Evolutionary conservation across 2,888 invertebrate species (phyloP).

Genomic region (Oxyteleia sp.): DNA sequence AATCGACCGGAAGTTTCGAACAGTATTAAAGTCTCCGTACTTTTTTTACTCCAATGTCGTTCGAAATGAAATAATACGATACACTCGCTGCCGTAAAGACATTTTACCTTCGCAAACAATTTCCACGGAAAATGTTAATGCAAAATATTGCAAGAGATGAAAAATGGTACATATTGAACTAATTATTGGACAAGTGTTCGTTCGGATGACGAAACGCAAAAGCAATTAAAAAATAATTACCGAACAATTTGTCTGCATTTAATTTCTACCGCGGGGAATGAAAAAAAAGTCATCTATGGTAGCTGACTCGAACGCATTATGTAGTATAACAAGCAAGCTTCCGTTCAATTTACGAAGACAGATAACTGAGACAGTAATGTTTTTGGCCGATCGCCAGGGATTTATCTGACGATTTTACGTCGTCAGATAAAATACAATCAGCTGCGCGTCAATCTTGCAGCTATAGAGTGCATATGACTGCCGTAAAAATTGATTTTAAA

Average conservation of each 20-base stretch:
- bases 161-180: no score
- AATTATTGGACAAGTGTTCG: no score
- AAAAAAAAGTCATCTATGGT: slow-evolving; percentile 12
- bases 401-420: slow-evolving; percentile 62
- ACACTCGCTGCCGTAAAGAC: not conserved
- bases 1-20: no score
- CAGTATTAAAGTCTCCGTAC: no score
- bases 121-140: slow-evolving; percentile 27
- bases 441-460: slow-evolving; percentile 54
- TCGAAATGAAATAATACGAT: no score
- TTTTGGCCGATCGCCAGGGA: slow-evolving; percentile 65
- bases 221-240: not conserved
- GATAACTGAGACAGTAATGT: slow-evolving; percentile 65
- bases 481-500: slow-evolving; percentile 36
- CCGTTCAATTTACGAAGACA: slow-evolving; percentile 58
- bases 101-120: slow-evolving; percentile 4
- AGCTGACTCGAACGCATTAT: slow-evolving; percentile 51
- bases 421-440: slow-evolving; percentile 65
- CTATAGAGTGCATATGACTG: slow-evolving; percentile 38
- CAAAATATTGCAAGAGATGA: slow-evolving; percentile 35
- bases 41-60: not conserved
- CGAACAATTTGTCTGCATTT: not conserved
- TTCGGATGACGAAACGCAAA: no score
- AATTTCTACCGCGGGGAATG: slow-evolving; percentile 3
- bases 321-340: slow-evolving; percentile 60